phyloP scores from a whole-genome alignment of 2,888 invertebrate species.

The Ferrisia virgata region DNA sequence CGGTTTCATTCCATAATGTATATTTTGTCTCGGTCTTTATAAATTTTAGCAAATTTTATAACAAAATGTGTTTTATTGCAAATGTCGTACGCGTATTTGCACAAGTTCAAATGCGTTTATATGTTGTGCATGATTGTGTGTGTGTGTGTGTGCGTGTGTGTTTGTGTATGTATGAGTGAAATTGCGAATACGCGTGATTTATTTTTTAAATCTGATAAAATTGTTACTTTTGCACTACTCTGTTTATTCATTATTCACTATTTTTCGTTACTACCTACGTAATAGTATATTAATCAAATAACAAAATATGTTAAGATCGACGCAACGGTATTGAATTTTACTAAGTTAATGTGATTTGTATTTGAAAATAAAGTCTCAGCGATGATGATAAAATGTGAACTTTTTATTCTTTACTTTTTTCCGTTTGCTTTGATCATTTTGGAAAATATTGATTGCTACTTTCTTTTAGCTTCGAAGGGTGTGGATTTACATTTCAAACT shows the following conservation, averaged over 20 bases:
- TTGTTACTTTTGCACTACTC: constrained; percentile 42
- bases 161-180: background rate
- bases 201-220: constrained; percentile 41
- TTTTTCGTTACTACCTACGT: constrained; percentile 34
- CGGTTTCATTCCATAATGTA: background rate
- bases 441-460: too few species aligned
- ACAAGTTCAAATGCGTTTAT: too few species aligned
- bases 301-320: constrained; percentile 21
- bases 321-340: background rate
- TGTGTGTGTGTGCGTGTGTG: background rate
- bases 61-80: background rate
- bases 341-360: constrained; percentile 25
- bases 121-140: too few species aligned
- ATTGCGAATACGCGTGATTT: background rate
- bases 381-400: constrained; percentile 9
- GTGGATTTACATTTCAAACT: too few species aligned
- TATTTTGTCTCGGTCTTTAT: background rate
- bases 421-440: too few species aligned
- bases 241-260: constrained; percentile 43
- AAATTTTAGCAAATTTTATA: background rate
- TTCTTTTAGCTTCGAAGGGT: too few species aligned
- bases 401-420: too few species aligned
- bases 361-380: constrained; percentile 27
- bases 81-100: background rate
- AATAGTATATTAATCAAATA: constrained; percentile 36